A percentile compares a stretch with the other conserved stretches of the same genome.
These are phyloP conservation scores for Danio kyathit DNA, from an alignment of 2,797 vertebrate species.

Conservation along the genomic window DNA sequence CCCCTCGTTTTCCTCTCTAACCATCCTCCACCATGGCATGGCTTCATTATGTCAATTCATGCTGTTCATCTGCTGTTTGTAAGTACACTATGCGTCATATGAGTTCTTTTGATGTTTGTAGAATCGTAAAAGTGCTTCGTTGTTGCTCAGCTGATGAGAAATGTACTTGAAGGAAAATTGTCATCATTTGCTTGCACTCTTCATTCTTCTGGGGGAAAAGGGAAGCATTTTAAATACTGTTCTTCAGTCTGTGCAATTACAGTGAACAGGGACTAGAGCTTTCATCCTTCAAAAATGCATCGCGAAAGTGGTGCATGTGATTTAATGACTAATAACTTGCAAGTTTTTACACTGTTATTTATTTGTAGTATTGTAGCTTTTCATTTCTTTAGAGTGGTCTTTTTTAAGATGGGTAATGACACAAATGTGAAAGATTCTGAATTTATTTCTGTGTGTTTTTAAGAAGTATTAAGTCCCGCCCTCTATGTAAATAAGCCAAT, in stretches of 20 bases:
- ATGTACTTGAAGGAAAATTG: conserved; percentile 13
- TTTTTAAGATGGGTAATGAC: too few relatives aligned
- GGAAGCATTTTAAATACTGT: background rate
- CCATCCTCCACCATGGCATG: conserved; percentile 69
- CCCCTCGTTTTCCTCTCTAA: conserved; percentile 66
- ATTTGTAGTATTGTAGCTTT: background rate
- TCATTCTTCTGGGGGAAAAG: background rate
- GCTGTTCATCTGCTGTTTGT: conserved; percentile 71
- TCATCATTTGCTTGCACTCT: conserved; percentile 8
- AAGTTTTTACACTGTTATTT: background rate
- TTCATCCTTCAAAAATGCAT: background rate
- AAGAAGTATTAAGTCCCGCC: too few relatives aligned
- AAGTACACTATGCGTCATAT: conserved; percentile 73
- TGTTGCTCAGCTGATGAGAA: conserved; percentile 15
- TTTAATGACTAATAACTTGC: background rate
- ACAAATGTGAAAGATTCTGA: too few relatives aligned
- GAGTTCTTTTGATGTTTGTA: conserved; percentile 41
- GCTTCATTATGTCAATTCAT: conserved; percentile 78
- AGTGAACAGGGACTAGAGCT: background rate
- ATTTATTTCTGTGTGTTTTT: too few relatives aligned
- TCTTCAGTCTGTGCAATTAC: background rate
- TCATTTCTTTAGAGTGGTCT: too few relatives aligned
- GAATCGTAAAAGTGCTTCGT: conserved; percentile 10
- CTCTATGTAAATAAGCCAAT: too few relatives aligned
- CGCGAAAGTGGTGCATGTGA: background rate